These are phyloP conservation scores for Lasioglossum lativentre DNA, from an alignment of 2,888 invertebrate genomes.

Conservation along the genomic window DNA sequence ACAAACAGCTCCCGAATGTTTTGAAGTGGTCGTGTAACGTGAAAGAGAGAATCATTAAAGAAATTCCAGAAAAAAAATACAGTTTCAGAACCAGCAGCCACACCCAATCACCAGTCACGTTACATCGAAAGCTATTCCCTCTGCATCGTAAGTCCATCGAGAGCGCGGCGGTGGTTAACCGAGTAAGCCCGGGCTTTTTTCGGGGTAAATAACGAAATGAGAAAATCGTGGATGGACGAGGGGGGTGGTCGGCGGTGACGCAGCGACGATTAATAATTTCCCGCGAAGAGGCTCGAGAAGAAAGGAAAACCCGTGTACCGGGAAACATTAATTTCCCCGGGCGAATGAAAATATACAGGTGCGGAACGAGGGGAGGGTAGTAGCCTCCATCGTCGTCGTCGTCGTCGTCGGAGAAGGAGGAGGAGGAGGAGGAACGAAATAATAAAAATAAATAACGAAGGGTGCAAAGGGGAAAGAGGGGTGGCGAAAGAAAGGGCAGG, in stretches of 20 bases:
- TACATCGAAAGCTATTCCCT: neutral
- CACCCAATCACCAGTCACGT: neutral
- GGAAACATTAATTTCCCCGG: slow-evolving; percentile 41
- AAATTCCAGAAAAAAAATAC: no score
- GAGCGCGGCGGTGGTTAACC: neutral
- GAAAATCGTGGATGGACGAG: neutral
- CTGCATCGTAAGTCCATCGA: neutral
- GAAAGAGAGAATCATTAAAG: no score
- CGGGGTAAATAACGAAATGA: slow-evolving; percentile 11
- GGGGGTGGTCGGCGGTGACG: neutral
- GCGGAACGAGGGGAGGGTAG: slow-evolving; percentile 10
- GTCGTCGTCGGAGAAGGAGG: neutral
- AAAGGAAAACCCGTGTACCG: slow-evolving; percentile 29
- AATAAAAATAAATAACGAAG: slow-evolving; percentile 37
- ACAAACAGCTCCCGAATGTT: no score
- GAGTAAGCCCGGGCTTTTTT: neutral
- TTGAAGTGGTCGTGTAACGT: no score
- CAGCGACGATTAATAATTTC: slow-evolving; percentile 45
- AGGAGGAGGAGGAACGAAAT: neutral
- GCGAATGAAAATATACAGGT: slow-evolving; percentile 54
- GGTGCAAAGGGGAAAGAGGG: neutral
- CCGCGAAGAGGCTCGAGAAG: neutral
- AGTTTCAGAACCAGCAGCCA: neutral
- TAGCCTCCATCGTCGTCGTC: neutral
- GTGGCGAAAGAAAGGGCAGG: neutral